phyloP scores from a whole-genome alignment of 1,140 invertebrate genomes.

The Pseudomyrmex concolor region DNA sequence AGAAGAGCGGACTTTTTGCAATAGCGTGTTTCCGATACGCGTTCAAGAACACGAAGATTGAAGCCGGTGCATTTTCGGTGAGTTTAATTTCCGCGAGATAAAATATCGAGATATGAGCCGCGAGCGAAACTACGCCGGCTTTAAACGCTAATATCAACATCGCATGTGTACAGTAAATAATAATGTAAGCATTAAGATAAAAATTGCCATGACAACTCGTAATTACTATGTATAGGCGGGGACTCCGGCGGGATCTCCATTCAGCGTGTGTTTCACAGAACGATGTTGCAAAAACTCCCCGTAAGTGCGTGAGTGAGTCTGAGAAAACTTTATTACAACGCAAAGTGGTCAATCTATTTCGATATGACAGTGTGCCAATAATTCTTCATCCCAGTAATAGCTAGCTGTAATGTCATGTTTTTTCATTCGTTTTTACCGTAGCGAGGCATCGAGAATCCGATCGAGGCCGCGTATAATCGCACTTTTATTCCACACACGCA shows the following conservation, averaged over 20 bases:
- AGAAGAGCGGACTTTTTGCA: slow-evolving; percentile 26
- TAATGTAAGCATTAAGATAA: slow-evolving; percentile 16
- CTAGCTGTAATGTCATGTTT: slow-evolving; percentile 59
- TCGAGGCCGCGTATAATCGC: slow-evolving; percentile 12
- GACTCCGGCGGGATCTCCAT: background rate
- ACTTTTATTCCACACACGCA: slow-evolving; percentile 43
- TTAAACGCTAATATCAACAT: slow-evolving; percentile 27
- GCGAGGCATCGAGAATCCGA: slow-evolving; percentile 16
- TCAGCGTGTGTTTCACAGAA: background rate
- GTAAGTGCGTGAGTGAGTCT: slow-evolving; percentile 20
- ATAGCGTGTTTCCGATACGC: slow-evolving; percentile 29
- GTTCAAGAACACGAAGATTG: slow-evolving; percentile 13
- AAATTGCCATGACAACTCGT: slow-evolving; percentile 32
- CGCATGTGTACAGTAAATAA: slow-evolving; percentile 1
- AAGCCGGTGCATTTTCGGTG: background rate
- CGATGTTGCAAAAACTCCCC: slow-evolving; percentile 33
- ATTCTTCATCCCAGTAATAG: slow-evolving; percentile 69
- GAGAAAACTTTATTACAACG: slow-evolving; percentile 61
- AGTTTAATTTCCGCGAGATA: background rate
- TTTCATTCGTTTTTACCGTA: slow-evolving; percentile 53
- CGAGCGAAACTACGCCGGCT: slow-evolving; percentile 6
- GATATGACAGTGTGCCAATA: slow-evolving; percentile 84
- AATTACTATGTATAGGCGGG: background rate
- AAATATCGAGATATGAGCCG: slow-evolving; percentile 7
- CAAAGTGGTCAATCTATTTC: slow-evolving; percentile 73